Evolutionary conservation across 1,140 invertebrate genomes (phyloP).

Genomic region (Monomorium pharaonis): DNA sequence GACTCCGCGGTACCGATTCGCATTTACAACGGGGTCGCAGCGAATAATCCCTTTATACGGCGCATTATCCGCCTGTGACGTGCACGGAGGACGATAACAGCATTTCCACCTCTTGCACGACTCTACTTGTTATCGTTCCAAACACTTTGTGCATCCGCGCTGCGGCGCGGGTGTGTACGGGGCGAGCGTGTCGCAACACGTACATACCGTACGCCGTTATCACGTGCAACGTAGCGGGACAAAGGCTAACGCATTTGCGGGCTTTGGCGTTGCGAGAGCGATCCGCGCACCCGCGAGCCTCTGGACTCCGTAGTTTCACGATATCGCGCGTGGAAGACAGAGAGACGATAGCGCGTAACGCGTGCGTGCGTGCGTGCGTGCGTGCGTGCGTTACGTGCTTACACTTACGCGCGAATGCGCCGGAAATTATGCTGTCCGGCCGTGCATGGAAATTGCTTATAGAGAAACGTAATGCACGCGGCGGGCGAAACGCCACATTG

Average conservation of each 20-base stretch:
- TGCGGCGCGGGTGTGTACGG: neutral
- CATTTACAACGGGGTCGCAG: constrained; percentile 16
- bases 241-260: constrained; percentile 46
- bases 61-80: constrained; percentile 39
- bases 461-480: constrained; percentile 56
- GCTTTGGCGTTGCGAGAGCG: constrained; percentile 30
- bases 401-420: constrained; percentile 50
- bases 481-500: neutral
- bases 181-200: constrained; percentile 1
- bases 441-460: constrained; percentile 70
- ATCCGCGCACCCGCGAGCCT: constrained; percentile 14
- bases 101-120: constrained; percentile 38
- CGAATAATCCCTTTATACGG: constrained; percentile 50
- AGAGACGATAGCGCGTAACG: constrained; percentile 13
- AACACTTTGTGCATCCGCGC: constrained; percentile 53
- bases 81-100: constrained; percentile 35
- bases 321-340: constrained; percentile 26
- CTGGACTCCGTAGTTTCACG: constrained; percentile 46
- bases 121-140: constrained; percentile 52
- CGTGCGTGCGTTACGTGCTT: constrained; percentile 14
- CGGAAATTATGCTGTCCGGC: constrained; percentile 72
- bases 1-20: neutral
- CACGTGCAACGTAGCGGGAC: constrained; percentile 44
- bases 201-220: constrained; percentile 20
- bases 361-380: neutral